Conservation (phyloP, 2,797 vertebrate genomes). For the Halcyon smyrnensis region DNA sequence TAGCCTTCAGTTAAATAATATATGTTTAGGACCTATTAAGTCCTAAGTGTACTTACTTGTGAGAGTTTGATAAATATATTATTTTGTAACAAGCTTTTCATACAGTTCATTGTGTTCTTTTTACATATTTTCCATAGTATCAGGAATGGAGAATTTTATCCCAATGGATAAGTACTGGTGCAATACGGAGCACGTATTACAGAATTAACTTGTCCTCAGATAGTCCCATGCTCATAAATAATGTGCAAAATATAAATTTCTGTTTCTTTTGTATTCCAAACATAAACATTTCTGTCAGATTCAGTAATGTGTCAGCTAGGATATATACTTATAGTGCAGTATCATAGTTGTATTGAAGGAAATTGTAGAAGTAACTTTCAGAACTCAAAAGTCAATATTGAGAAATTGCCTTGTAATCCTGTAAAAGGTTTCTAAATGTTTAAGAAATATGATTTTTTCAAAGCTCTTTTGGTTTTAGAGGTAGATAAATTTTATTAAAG, state of each 20-base stretch:
- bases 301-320: background rate
- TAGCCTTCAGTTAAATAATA: constrained; percentile 50
- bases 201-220: background rate
- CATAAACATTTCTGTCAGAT: background rate
- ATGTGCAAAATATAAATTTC: background rate
- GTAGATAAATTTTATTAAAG: background rate
- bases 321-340: background rate
- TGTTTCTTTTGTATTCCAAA: background rate
- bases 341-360: background rate
- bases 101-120: background rate
- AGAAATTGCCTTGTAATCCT: background rate
- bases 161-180: background rate
- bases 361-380: background rate
- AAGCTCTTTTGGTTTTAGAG: background rate
- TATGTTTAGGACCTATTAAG: constrained; percentile 7
- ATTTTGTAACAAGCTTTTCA: background rate
- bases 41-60: background rate
- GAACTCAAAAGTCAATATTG: background rate
- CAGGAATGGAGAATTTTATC: background rate
- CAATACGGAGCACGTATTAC: background rate
- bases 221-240: background rate
- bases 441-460: background rate
- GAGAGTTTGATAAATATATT: constrained; percentile 10
- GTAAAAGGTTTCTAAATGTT: background rate
- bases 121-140: background rate